phyloP scores from a whole-genome alignment of 2,888 invertebrate species.

The Eristalis tenax region DNA sequence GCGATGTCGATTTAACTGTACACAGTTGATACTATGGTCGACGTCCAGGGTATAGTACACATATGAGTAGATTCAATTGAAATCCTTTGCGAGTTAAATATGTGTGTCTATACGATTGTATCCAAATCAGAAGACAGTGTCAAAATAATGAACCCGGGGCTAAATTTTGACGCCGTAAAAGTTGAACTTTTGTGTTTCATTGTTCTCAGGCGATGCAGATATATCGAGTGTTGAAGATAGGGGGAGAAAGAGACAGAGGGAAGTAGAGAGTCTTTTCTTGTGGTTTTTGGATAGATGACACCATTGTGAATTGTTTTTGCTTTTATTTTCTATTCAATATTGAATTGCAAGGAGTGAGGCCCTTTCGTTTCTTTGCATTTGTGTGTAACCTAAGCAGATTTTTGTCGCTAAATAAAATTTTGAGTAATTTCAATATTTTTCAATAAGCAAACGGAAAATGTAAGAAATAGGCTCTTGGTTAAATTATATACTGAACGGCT shows the following conservation, averaged over 20 bases:
- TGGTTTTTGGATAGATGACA: slow-evolving; percentile 56
- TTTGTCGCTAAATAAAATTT: slow-evolving; percentile 65
- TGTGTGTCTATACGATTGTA: slow-evolving; percentile 70
- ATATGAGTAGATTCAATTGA: slow-evolving; percentile 46
- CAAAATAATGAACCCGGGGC: slow-evolving; percentile 81
- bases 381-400: slow-evolving; percentile 42
- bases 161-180: slow-evolving; percentile 72
- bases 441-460: slow-evolving; percentile 48
- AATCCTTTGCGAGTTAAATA: slow-evolving; percentile 51
- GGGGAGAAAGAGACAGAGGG: slow-evolving; percentile 41
- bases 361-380: slow-evolving; percentile 20
- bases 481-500: slow-evolving; percentile 60
- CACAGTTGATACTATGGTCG: slow-evolving; percentile 48
- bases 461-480: slow-evolving; percentile 48
- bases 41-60: slow-evolving; percentile 69
- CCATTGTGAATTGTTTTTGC: slow-evolving; percentile 42
- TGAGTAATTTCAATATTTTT: slow-evolving; percentile 38
- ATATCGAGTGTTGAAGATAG: neutral
- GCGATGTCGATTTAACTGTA: slow-evolving; percentile 10
- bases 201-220: slow-evolving; percentile 43
- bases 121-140: slow-evolving; percentile 82
- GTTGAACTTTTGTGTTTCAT: slow-evolving; percentile 6
- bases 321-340: neutral
- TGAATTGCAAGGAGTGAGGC: neutral
- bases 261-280: slow-evolving; percentile 32